Base-by-base conservation (phyloP, 2,888 invertebrate genomes). In the Noctua fimbriata region DNA sequence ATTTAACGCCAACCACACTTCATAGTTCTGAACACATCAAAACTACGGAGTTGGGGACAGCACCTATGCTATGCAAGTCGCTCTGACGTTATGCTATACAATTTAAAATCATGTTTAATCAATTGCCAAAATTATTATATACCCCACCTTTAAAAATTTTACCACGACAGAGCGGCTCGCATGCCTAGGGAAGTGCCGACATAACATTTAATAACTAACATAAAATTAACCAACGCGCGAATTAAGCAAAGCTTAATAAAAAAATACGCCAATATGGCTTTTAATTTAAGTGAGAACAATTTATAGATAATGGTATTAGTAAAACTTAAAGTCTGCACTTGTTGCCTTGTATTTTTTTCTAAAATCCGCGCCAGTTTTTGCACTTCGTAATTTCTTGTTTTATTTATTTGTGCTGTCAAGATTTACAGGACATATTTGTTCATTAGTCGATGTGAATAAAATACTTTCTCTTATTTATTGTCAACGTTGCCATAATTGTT, bases 401-500 rank as follows among this genome's bases (percentile, higher is more conserved):
- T 90, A 91, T 93, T 93, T 93, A 94, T 94, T 95, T 93, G 95
- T 95, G 95, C 94, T 94, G 94, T 95, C 95, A 93, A 91, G 93
- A 93, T 92, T 93, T 93, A 88, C 91, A 88, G 91, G 89, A 92
- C 90, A 80, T 89, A 84, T 90, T 91, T 86, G 86, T 92, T 92
- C 92, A 90, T 91, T 90, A 93, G 91, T 94, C 92, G 92, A 93
- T 96, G 95, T 96, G 96, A 95, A 95, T 96, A 95, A 94, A 90
- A 88, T 90, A 92, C 87, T 93, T 93, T 90, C 89, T 92, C 93
- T 96, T 96, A 97, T 97, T 97, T 97, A 97, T 96, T 96, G 94
- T 96, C 96, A 95, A 96, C 93, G 97, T 97, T 97, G 97, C 97
- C 97, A 97, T 97, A 97, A 95, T 95, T 96, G 94, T 96, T 96